Evolutionary conservation across 23 tunicate species (phyloP).

Genomic region (Phallusia fumigata): DNA sequence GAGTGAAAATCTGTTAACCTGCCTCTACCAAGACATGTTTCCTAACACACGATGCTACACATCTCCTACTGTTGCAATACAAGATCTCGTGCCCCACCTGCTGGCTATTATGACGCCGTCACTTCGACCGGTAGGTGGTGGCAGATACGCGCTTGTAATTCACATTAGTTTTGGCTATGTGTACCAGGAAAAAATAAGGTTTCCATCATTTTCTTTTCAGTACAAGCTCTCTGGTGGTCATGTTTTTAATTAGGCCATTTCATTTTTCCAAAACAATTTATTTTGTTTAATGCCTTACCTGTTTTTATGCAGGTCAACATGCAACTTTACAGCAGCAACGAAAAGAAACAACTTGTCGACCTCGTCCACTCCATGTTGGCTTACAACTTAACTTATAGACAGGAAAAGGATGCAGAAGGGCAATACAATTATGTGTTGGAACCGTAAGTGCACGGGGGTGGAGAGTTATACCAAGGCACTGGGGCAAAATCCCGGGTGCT

Average conservation of each 20-base stretch:
- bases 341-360: conserved; percentile 64
- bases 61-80: conserved; percentile 34
- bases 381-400: conserved; percentile 84
- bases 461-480: too few relatives aligned
- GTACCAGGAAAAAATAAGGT: too few relatives aligned
- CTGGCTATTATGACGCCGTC: conserved; percentile 76
- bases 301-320: conserved; percentile 55
- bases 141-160: too few relatives aligned
- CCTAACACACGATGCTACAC: conserved; percentile 61
- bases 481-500: too few relatives aligned
- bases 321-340: conserved; percentile 72
- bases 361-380: conserved; percentile 73
- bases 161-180: too few relatives aligned
- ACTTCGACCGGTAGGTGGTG: conserved; percentile 64
- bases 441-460: too few relatives aligned
- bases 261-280: not conserved
- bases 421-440: conserved; percentile 77
- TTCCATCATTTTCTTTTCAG: too few relatives aligned
- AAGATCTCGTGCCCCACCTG: conserved; percentile 71
- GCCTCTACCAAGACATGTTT: conserved; percentile 64
- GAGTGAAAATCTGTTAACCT: conserved; percentile 43
- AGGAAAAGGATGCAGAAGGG: conserved; percentile 77
- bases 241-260: too few relatives aligned
- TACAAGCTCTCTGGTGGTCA: too few relatives aligned
- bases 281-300: not conserved